Evolutionary conservation across 1,140 invertebrate genomes (phyloP).

Genomic region (Lepidurus packardi): DNA sequence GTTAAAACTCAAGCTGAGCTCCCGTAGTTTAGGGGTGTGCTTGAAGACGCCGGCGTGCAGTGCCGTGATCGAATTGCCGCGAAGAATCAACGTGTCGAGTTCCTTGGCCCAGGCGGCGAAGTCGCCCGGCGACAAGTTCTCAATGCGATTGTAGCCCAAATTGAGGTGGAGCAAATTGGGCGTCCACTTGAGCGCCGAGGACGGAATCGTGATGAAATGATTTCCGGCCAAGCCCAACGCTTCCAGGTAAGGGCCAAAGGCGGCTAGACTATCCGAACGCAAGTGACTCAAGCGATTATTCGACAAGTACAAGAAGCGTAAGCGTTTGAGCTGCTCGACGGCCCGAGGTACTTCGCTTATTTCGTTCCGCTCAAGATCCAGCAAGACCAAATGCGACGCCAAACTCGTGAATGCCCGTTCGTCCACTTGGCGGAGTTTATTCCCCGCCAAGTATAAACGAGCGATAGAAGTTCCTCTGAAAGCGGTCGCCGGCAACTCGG

Average conservation of each 20-base stretch:
- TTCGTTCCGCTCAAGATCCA: constrained; percentile 76
- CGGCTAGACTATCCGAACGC: constrained; percentile 51
- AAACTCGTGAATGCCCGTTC: constrained; percentile 63
- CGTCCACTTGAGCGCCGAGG: constrained; percentile 58
- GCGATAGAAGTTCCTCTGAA: constrained; percentile 63
- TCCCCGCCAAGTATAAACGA: constrained; percentile 70
- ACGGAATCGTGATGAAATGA: constrained; percentile 63
- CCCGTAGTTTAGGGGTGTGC: constrained; percentile 62
- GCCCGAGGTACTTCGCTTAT: constrained; percentile 61
- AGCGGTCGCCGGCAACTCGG: constrained; percentile 55
- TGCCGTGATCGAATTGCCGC: constrained; percentile 74
- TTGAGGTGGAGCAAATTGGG: constrained; percentile 71
- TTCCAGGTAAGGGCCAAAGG: constrained; percentile 57
- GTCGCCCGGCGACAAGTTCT: constrained; percentile 63
- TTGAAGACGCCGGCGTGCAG: constrained; percentile 66
- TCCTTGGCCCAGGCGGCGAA: constrained; percentile 71
- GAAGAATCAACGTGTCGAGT: constrained; percentile 72
- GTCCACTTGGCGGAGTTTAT: constrained; percentile 61
- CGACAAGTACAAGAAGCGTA: constrained; percentile 75
- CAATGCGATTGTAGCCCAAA: constrained; percentile 78
- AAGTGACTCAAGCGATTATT: constrained; percentile 66
- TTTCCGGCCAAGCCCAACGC: constrained; percentile 75
- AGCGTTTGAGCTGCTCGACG: constrained; percentile 55
- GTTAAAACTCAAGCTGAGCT: constrained; percentile 83
- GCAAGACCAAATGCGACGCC: constrained; percentile 65